phyloP scores from a whole-genome alignment of 2,888 invertebrate species.

The Villa cingulata region DNA sequence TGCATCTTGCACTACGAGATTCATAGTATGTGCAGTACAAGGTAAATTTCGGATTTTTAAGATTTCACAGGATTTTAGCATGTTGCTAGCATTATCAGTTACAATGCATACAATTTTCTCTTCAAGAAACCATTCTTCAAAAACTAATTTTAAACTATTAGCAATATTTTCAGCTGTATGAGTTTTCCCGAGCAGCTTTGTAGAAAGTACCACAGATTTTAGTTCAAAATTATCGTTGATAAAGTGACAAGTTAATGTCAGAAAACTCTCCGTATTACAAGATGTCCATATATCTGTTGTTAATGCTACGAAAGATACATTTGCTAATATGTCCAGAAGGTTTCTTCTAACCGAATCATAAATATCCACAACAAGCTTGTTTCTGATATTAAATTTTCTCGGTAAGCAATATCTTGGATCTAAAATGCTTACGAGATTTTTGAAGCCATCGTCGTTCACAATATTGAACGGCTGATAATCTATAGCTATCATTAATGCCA shows the following conservation, averaged over 20 bases:
- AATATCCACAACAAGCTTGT: constrained; percentile 4
- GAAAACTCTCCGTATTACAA: not conserved
- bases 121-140: not conserved
- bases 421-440: constrained; percentile 18
- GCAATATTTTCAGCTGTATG: not conserved
- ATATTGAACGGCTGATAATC: constrained; percentile 24
- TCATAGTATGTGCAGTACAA: too few species aligned
- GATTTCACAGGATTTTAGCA: too few species aligned
- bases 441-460: constrained; percentile 23
- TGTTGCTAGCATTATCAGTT: not conserved
- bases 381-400: constrained; percentile 17
- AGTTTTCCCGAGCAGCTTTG: not conserved
- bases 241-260: constrained; percentile 2
- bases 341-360: constrained; percentile 13
- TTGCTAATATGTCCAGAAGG: constrained; percentile 10
- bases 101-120: not conserved
- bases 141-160: not conserved
- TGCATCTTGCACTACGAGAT: not conserved
- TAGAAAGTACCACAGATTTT: not conserved
- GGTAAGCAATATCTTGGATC: constrained; percentile 21
- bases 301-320: constrained; percentile 11
- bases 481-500: constrained; percentile 19
- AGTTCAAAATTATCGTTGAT: not conserved
- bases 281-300: constrained; percentile 20
- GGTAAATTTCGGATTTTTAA: too few species aligned